Evolutionary conservation across 1,140 invertebrate species (phyloP), one percentile per base, ranked within the genome.

Genomic region (Neuroterus valhalla): DNA sequence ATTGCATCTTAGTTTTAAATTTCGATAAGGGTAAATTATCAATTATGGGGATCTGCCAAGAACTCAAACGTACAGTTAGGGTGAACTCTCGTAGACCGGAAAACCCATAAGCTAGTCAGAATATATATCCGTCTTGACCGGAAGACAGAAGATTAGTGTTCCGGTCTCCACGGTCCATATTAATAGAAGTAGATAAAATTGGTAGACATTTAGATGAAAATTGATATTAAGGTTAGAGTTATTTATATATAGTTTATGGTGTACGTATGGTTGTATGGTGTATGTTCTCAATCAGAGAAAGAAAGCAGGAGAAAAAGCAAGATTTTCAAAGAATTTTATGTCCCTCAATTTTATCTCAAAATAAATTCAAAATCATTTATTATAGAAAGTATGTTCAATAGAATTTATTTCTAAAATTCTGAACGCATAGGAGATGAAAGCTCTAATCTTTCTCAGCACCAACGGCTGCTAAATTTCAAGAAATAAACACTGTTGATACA

Each of bases 71-170:
- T 62, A 62, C 55, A 26, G 55, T 62, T 62, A 62, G 55, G 55
- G 23, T 62, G 55, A 15, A 15, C 31, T 62, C 55, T 26, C 55
- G 55, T 62, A 62, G 55, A 62, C 55, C 55, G 55, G 55, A 62
- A 62, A 31, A 62, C 31, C 55, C 55, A 62, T 62, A 62, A 62
- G 31, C 55, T 62, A 62, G 55, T 62, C 55, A 31, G 55, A 62
- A 62, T 62, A 62, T 55, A 55, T 62, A 62, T 62, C 31, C 55
- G 55, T 62, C 55, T 62, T 62, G 55, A 62, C 55, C 55, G 55
- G 55, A 62, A 62, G 23, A 62, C 55, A 31, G 55, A 38, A 62
- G 55, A 62, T 62, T 62, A 62, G 55, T 38, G 55, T 62, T 62
- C 55, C 55, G 55, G 55, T 62, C 55, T 62, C 55, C n/a, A 23